A percentile compares a stretch with the other conserved stretches of the same genome.
Evolutionary conservation across 2,888 invertebrate species (phyloP).

Genomic region (Drosophila formosana): DNA sequence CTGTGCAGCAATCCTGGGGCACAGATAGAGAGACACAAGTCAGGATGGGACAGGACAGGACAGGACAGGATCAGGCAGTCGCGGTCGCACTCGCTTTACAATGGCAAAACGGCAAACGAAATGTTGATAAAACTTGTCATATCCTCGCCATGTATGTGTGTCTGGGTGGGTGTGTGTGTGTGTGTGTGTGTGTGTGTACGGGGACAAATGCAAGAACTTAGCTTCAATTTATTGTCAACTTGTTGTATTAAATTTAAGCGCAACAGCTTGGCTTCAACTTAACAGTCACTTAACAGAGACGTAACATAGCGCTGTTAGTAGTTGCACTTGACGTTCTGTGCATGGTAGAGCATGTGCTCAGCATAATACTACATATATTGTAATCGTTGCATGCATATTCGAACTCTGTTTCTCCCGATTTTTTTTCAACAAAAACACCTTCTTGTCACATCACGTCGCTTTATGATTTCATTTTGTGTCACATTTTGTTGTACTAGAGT

Average conservation of each 20-base stretch:
- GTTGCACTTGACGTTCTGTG: slow-evolving; percentile 15
- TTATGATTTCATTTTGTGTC: slow-evolving; percentile 60
- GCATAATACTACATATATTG: slow-evolving; percentile 20
- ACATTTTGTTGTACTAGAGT: slow-evolving; percentile 28
- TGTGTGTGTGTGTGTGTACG: slow-evolving; percentile 4
- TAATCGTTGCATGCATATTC: slow-evolving; percentile 15
- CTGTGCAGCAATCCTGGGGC: slow-evolving; percentile 34
- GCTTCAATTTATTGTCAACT: slow-evolving; percentile 35
- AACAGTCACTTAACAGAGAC: slow-evolving; percentile 25
- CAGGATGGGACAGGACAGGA: slow-evolving; percentile 45
- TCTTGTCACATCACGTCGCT: slow-evolving; percentile 66
- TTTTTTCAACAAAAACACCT: slow-evolving; percentile 30
- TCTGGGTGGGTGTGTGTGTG: slow-evolving; percentile 1
- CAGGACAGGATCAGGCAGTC: slow-evolving; percentile 55
- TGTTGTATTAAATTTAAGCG: slow-evolving; percentile 21
- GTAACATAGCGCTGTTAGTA: slow-evolving; percentile 31
- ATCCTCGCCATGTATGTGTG: slow-evolving; percentile 8
- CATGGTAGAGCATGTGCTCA: slow-evolving; percentile 56
- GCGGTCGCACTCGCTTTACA: slow-evolving; percentile 30
- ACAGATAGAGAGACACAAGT: slow-evolving; percentile 36
- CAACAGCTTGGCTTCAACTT: slow-evolving; percentile 17
- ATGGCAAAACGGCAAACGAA: slow-evolving; percentile 49
- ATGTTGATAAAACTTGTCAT: slow-evolving; percentile 60
- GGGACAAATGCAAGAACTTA: slow-evolving; percentile 43
- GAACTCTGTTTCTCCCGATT: slow-evolving; percentile 16